Base-by-base conservation (phyloP, 1,140 invertebrate genomes). In the Lepidurus apus region DNA sequence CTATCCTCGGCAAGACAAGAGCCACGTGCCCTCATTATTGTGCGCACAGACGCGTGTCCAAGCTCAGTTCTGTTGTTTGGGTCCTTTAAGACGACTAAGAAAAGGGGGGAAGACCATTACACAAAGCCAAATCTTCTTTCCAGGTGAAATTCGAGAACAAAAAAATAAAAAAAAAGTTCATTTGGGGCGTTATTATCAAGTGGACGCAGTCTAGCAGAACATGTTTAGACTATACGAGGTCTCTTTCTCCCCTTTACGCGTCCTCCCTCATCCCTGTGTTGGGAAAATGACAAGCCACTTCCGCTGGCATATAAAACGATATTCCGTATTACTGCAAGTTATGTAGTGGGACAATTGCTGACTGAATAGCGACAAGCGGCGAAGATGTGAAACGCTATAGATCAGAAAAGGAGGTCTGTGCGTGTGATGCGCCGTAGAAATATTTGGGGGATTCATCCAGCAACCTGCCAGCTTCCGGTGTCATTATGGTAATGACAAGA, bases 1-100 rank as follows among this genome's bases (percentile, higher is more conserved):
- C 53, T 65, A 65, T 65, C 53, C 53, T 65, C 53, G 13, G 53
- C 13, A 65, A 65, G 53, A 65, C 53, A 65, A 65, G 53, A 65
- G 53, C 53, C 53, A 65, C 53, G 53, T 65, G 53, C 53, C 53
- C 53, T 65, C 53, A 65, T 65, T 65, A 65, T 65, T 21, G 53
- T 65, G 53, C 13, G 4, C 53, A 65, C 17, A 65, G 53, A 17
- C 53, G 53, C 53, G 53, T 65, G 53, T 65, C 53, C 53, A 65
- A 65, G 53, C 53, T 65, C 21, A 65, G 53, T 21, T 65, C 53
- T 65, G 53, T 65, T 65, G 53, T 65, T 65, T 21, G 53, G 21
- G 53, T 65, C 21, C 53, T 65, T 17, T 13, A 65, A 17, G 2
- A 9, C 9, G 53, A 21, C 53, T 65, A 21, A 7, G 21, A 65